A percentile compares a stretch with the other conserved stretches of the same genome.
These are phyloP conservation scores for Microcebus lehilahytsara DNA, from an alignment of 2,113 vertebrate genomes.

Conservation along the genomic window DNA sequence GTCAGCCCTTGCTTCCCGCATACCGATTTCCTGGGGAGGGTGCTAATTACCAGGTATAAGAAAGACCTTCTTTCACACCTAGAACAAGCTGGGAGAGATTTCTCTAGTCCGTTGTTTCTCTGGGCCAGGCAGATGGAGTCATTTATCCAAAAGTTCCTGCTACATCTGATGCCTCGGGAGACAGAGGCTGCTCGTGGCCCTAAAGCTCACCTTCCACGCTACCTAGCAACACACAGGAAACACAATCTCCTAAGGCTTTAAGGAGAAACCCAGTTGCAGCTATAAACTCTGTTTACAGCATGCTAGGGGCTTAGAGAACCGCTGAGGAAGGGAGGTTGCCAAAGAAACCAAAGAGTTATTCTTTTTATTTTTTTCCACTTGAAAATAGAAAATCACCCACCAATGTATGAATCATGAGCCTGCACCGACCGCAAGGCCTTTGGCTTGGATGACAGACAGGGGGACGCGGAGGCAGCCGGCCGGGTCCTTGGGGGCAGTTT, in stretches of 20 bases:
- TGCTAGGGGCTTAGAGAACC: not conserved
- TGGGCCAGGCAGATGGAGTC: not conserved
- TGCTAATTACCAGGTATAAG: not conserved
- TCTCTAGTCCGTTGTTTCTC: not conserved
- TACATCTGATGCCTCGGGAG: slow-evolving; percentile 17
- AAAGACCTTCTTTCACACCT: not conserved
- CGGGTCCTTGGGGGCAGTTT: not conserved
- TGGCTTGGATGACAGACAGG: not conserved
- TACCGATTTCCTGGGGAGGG: not conserved
- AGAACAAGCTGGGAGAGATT: not conserved
- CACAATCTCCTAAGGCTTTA: not conserved
- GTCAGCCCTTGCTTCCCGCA: not conserved
- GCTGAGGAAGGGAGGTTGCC: slow-evolving; percentile 23
- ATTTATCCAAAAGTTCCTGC: slow-evolving; percentile 9
- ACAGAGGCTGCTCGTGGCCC: not conserved
- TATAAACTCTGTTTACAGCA: not conserved
- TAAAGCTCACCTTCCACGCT: slow-evolving; percentile 52
- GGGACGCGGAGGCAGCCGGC: accelerated
- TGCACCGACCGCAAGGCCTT: accelerated
- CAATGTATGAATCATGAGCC: not conserved
- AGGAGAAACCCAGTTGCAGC: not conserved
- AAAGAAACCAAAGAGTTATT: slow-evolving; percentile 38
- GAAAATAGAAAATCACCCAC: slow-evolving; percentile 41
- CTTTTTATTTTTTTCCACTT: slow-evolving; percentile 28
- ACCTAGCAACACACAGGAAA: slow-evolving; percentile 71